Evolutionary conservation across 2,113 vertebrate species (phyloP).

Genomic region (Xiphias gladius): DNA sequence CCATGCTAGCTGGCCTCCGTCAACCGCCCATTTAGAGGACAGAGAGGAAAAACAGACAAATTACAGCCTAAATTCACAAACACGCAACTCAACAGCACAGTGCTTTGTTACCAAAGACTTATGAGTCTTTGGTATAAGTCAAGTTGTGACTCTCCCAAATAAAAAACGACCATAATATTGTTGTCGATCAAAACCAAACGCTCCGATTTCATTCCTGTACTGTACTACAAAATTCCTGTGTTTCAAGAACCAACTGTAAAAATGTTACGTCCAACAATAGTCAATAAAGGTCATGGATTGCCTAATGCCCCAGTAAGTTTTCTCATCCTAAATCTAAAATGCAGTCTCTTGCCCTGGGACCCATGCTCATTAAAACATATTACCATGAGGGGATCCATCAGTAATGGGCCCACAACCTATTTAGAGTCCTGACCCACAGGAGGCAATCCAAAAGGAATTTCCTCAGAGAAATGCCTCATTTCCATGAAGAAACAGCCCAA

Average conservation of each 20-base stretch:
- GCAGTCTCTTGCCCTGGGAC: slow-evolving; percentile 54
- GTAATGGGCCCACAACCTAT: slow-evolving; percentile 69
- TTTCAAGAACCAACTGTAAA: not conserved
- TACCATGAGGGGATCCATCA: slow-evolving; percentile 64
- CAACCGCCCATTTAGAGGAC: slow-evolving; percentile 28
- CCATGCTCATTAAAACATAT: slow-evolving; percentile 67
- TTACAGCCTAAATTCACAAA: not conserved
- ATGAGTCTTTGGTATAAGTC: too few relatives aligned
- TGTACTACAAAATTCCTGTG: not conserved
- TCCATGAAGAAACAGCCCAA: slow-evolving; percentile 44
- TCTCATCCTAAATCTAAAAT: slow-evolving; percentile 39
- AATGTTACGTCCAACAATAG: not conserved
- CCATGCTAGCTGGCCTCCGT: slow-evolving; percentile 20
- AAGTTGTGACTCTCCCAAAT: not conserved
- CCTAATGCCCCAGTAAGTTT: slow-evolving; percentile 22
- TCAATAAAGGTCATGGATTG: slow-evolving; percentile 9
- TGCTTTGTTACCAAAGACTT: not conserved
- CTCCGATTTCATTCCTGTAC: not conserved
- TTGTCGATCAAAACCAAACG: not conserved
- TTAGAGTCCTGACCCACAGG: slow-evolving; percentile 59
- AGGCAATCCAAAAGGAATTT: slow-evolving; percentile 56
- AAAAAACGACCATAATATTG: not conserved
- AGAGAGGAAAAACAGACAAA: not conserved
- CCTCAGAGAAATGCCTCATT: slow-evolving; percentile 62
- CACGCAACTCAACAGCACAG: not conserved